phyloP scores from a whole-genome alignment of 2,797 vertebrate genomes.

The Syngnathus acus region DNA sequence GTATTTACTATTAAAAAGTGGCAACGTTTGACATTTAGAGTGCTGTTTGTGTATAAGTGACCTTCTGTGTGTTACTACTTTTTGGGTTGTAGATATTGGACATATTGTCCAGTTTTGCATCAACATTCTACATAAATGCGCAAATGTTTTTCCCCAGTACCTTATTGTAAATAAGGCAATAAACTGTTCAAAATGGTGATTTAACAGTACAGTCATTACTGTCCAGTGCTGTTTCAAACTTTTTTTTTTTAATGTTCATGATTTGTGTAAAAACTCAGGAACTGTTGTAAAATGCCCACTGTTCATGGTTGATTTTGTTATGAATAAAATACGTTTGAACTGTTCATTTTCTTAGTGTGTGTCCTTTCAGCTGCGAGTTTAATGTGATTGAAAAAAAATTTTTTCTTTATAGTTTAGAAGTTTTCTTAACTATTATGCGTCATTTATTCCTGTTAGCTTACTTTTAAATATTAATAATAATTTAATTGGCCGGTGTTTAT shows the following conservation, averaged over 20 bases:
- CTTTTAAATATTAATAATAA: no score
- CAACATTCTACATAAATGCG: slow-evolving; percentile 54
- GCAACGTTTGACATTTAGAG: slow-evolving; percentile 61
- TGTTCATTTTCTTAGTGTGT: slow-evolving; percentile 22
- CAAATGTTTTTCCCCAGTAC: slow-evolving; percentile 44
- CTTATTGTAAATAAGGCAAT: slow-evolving; percentile 61
- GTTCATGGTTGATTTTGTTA: slow-evolving; percentile 63
- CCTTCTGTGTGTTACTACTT: slow-evolving; percentile 73
- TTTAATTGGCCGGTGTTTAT: no score
- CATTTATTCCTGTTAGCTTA: no score
- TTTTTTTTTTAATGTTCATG: slow-evolving; percentile 58
- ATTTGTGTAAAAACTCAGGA: slow-evolving; percentile 73
- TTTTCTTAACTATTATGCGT: no score
- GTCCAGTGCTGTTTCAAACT: slow-evolving; percentile 72
- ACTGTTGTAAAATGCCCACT: slow-evolving; percentile 63
- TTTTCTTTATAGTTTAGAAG: not conserved
- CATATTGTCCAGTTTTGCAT: slow-evolving; percentile 69
- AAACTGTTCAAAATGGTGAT: slow-evolving; percentile 40
- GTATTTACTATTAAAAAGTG: slow-evolving; percentile 54
- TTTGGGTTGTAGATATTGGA: slow-evolving; percentile 64
- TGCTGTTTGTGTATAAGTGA: slow-evolving; percentile 76
- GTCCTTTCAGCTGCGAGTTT: not conserved
- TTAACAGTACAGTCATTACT: slow-evolving; percentile 50
- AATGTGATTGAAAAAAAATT: not conserved
- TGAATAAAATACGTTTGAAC: slow-evolving; percentile 63